A percentile compares a stretch with the other conserved stretches of the same genome.
These are phyloP conservation scores for Gymnopithys bicolor DNA, from an alignment of 2,797 vertebrate genomes.

Conservation along the genomic window DNA sequence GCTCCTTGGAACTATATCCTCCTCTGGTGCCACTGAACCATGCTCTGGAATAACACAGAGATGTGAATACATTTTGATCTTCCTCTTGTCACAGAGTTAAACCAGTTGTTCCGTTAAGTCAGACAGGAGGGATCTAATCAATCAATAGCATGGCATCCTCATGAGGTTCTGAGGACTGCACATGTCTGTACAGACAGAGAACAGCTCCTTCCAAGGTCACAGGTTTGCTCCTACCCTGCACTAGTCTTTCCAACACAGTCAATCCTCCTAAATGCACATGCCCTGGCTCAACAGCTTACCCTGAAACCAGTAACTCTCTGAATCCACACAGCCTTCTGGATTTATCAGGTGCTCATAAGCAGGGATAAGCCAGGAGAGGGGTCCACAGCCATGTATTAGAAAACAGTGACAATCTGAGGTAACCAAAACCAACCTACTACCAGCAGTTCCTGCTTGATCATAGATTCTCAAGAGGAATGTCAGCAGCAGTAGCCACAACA, in stretches of 20 bases:
- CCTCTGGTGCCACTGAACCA: background rate
- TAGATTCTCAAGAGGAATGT: background rate
- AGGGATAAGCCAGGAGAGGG: background rate
- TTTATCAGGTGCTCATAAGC: background rate
- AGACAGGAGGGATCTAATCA: background rate
- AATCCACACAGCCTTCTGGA: background rate
- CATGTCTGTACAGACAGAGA: background rate
- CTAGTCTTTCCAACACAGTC: background rate
- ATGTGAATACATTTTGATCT: background rate
- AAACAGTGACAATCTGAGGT: background rate
- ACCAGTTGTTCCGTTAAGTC: background rate
- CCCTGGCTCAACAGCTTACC: background rate
- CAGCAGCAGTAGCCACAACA: background rate
- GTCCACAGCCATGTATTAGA: background rate
- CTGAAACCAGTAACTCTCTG: background rate
- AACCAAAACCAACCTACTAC: background rate
- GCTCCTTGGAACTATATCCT: background rate
- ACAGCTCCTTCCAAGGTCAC: background rate
- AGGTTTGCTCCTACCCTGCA: background rate
- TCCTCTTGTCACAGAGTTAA: background rate
- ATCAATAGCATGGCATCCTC: background rate
- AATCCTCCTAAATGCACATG: background rate
- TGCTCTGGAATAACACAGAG: background rate
- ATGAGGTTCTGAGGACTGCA: background rate
- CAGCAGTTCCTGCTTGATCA: background rate